Base-by-base conservation (phyloP, 2,113 vertebrate species). In the Pionites leucogaster region DNA sequence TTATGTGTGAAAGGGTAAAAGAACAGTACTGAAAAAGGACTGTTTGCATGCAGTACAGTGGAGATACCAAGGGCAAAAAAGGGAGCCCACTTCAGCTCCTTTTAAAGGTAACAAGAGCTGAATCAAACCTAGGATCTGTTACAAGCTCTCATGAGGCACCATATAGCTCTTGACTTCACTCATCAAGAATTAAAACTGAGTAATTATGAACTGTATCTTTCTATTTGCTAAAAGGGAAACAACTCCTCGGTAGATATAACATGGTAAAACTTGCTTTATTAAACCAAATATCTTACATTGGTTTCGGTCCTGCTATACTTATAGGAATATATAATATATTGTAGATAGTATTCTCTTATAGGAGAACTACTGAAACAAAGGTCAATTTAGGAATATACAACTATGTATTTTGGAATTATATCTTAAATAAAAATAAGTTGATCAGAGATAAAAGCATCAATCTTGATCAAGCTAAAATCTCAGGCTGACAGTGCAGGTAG, bases 211-310 rank as follows among this genome's bases (percentile, higher is more conserved):
- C 22, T 46, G 3, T 69, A 71, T 70, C 20, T 81, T 88, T 67
- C 29, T 95, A 17, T 46, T 94, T 28, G 67, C 67, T 82, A 33
- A 79, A 86, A 41, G 64, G 55, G 47, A 84, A 89, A 63, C 85
- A 91, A 82, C 49, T 92, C 44, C 35, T 49, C 20, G n/a, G 29
- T 92, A 93, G 84, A 92, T 82, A 78, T 78, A 83, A 86, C 37
- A 33, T 74, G 28, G 57, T 88, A 76, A 88, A 83, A 76, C 39
- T 90, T 79, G 60, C 67, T 91, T 95, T 75, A 92, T 86, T 93
- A 93, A 92, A 64, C 15, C 29, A 87, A 81, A 60, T 82, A 67
- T 28, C 27, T 92, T 82, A 88, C 6, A 27, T 79, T 90, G 63
- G 79, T 94, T 90, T 33, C 65, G 33, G 49, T 62, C 20, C 52